Evolutionary conservation across 2,888 invertebrate species (phyloP).

Genomic region (Ennomos quercinarius): DNA sequence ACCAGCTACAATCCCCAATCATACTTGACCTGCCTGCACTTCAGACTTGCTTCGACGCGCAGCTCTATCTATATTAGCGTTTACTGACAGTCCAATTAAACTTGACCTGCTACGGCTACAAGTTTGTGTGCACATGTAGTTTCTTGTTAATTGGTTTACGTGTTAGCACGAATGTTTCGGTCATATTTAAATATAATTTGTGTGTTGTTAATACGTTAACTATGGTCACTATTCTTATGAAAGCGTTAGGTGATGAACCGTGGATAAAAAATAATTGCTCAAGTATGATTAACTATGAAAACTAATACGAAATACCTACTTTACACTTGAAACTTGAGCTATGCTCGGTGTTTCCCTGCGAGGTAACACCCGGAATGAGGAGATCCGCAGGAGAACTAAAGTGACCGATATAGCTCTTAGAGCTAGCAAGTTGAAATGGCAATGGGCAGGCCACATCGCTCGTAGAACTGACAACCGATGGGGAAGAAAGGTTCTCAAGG

Average conservation of each 20-base stretch:
- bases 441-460: no score
- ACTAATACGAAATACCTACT: constrained; percentile 9
- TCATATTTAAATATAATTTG: constrained; percentile 74
- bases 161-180: constrained; percentile 61
- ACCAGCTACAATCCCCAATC: constrained; percentile 56
- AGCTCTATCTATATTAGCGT: constrained; percentile 3
- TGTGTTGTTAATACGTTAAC: constrained; percentile 74
- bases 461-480: no score
- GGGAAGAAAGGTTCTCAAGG: no score
- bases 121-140: constrained; percentile 6
- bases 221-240: constrained; percentile 68
- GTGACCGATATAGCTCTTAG: no score
- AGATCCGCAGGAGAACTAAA: no score
- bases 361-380: no score
- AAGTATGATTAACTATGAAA: constrained; percentile 17
- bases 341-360: no score
- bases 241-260: constrained; percentile 69
- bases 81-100: neutral
- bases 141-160: constrained; percentile 18
- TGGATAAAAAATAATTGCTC: constrained; percentile 67
- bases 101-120: neutral
- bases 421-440: no score
- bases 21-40: constrained; percentile 39
- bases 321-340: neutral
- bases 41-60: neutral